Base-by-base conservation (phyloP, 2,888 invertebrate species). In the Drosophila phalerata region DNA sequence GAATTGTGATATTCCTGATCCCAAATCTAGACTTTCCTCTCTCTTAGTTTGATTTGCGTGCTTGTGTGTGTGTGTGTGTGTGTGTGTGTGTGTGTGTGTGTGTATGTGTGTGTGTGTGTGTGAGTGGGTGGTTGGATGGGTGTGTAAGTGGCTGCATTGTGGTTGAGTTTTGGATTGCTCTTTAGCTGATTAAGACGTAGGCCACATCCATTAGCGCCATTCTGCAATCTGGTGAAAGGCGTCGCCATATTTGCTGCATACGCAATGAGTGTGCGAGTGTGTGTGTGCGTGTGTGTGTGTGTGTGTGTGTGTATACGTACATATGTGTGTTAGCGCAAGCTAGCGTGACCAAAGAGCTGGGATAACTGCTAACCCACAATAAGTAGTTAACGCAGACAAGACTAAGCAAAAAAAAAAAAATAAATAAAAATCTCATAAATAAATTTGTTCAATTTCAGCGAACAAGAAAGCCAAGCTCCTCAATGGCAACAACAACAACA, bases 381-480 rank as follows among this genome's bases (percentile, higher is more conserved):
- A 66, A 58, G 73, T 56, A 56, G 48, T 69, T 63, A 70, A 60
- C 67, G 73, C 69, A 77, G 69, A 69, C 71, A 69, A 60, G 60
- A 43, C 78, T 60, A 17, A 28, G 11, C 30, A 30, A 17, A 42
- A 9, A n/a, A 22, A 2, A 30, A 3, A 53, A 25, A 30, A 30
- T 9, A 30, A n/a, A 28, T 37, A 30, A 55, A 71, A 77, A 66
- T 74, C 79, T 83, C 70, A 90, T 91, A 87, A 89, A 91, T 91
- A 92, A 91, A 92, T 92, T 91, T 89, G 91, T 92, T 92, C 91
- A 91, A 92, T 92, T 92, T 85, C 92, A 93, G 93, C 93, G 91
- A 93, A 92, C 91, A 93, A 93, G 91, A 93, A 93, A 92, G 93
- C 93, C 90, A 93, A 93, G 84, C 91, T 93, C 77, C 91, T 93